phyloP scores from a whole-genome alignment of 2,113 vertebrate genomes.

The Axis porcinus region DNA sequence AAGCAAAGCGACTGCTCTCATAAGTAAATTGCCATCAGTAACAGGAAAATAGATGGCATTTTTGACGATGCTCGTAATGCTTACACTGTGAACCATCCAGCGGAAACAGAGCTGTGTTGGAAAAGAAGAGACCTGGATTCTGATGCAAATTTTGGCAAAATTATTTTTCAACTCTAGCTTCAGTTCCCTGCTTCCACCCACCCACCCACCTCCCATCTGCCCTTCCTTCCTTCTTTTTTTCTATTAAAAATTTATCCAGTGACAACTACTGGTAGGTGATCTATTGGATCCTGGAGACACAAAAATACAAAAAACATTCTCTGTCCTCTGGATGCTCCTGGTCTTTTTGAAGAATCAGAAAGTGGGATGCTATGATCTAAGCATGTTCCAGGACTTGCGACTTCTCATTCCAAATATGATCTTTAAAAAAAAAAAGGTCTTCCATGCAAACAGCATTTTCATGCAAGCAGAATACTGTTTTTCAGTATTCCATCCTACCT shows the following conservation, averaged over 20 bases:
- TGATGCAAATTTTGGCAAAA: not conserved
- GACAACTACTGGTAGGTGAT: not conserved
- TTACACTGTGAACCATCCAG: not conserved
- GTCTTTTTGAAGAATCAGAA: not conserved
- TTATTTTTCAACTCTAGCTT: not conserved
- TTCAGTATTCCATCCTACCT: not conserved
- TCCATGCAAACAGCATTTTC: not conserved
- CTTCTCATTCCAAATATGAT: not conserved
- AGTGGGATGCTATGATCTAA: not conserved
- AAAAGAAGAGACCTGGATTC: not conserved
- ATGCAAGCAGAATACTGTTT: not conserved
- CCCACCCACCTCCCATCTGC: accelerated
- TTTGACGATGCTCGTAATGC: not conserved
- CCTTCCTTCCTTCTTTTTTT: not conserved
- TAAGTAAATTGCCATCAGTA: not conserved
- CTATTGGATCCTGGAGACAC: not conserved
- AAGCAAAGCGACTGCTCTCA: not conserved
- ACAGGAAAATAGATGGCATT: not conserved
- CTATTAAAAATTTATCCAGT: not conserved
- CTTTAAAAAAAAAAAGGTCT: not conserved
- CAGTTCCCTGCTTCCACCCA: not conserved
- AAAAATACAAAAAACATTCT: not conserved
- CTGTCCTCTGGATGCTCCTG: not conserved
- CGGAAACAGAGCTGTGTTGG: not conserved
- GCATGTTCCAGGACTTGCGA: not conserved